phyloP scores from a whole-genome alignment of 1,140 invertebrate genomes.

The Rhyzopertha dominica region DNA sequence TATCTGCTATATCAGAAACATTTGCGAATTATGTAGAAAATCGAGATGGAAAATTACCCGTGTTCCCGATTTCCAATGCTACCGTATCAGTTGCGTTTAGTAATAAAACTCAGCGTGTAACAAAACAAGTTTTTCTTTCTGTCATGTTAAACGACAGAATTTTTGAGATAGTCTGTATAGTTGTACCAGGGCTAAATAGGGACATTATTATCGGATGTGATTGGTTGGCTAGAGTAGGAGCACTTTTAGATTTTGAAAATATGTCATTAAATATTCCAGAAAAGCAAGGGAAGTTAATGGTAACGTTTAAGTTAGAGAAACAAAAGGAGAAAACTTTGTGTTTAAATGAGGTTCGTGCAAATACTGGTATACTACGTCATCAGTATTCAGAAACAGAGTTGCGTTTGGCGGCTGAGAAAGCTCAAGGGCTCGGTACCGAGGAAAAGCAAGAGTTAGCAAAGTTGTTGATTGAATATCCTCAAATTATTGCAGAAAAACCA shows the following conservation, averaged over 20 bases:
- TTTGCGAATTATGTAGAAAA: constrained; percentile 18
- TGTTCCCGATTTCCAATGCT: constrained; percentile 22
- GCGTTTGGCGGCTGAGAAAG: too few species aligned
- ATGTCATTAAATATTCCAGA: too few species aligned
- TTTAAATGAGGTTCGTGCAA: too few species aligned
- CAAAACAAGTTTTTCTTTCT: constrained; percentile 15
- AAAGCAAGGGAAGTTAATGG: too few species aligned
- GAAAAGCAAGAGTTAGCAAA: too few species aligned
- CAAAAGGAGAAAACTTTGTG: too few species aligned
- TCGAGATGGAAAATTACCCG: constrained; percentile 9
- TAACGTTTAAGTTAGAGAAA: too few species aligned
- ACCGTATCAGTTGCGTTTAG: constrained; percentile 22
- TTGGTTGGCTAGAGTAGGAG: constrained; percentile 23
- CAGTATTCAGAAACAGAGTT: too few species aligned
- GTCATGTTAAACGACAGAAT: neutral
- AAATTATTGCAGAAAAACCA: too few species aligned
- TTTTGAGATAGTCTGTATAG: constrained; percentile 16
- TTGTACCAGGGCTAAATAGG: constrained; percentile 21
- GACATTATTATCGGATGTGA: constrained; percentile 28
- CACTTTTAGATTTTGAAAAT: constrained; percentile 15
- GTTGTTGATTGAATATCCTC: too few species aligned
- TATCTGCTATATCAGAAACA: constrained; percentile 28
- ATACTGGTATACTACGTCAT: too few species aligned
- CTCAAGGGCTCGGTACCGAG: too few species aligned
- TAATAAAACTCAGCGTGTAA: constrained; percentile 23